phyloP scores from a whole-genome alignment of 2,113 vertebrate genomes.

The Macquaria australasica region DNA sequence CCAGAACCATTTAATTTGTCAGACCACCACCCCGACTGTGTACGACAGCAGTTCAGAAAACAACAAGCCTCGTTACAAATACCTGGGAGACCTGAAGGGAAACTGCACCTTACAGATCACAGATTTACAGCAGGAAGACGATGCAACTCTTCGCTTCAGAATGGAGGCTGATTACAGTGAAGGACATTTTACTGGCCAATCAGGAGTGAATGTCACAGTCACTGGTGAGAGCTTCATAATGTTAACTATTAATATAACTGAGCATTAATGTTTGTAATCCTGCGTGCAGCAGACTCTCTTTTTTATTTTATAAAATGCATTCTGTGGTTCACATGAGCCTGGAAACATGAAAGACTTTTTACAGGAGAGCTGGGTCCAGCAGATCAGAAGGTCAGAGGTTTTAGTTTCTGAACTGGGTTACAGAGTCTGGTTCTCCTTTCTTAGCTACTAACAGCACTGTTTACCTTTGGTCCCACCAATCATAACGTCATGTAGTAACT shows the following conservation, averaged over 20 bases:
- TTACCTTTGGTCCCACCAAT: no score
- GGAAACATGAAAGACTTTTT: no score
- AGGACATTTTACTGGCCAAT: fast-evolving
- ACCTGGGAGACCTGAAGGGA: constrained; percentile 51
- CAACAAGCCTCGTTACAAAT: background rate
- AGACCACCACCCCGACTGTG: fast-evolving
- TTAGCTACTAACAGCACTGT: no score
- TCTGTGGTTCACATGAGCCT: no score
- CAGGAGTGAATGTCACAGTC: background rate
- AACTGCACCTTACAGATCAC: constrained; percentile 63
- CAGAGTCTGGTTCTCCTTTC: no score
- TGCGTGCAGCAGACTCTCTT: no score
- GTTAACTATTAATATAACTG: background rate
- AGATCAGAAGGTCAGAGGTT: no score
- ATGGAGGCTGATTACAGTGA: constrained; percentile 48
- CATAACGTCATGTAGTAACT: no score
- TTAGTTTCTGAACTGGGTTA: no score
- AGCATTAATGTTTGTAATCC: background rate
- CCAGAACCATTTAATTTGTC: background rate
- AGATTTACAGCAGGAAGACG: fast-evolving
- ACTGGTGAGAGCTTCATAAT: background rate
- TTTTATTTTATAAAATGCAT: no score
- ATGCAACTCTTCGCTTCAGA: constrained; percentile 20
- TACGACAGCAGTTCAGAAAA: fast-evolving
- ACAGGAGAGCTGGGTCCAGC: no score